These are phyloP conservation scores for Ctenodactylus gundi DNA, from an alignment of 2,113 vertebrate genomes.

Conservation along the genomic window DNA sequence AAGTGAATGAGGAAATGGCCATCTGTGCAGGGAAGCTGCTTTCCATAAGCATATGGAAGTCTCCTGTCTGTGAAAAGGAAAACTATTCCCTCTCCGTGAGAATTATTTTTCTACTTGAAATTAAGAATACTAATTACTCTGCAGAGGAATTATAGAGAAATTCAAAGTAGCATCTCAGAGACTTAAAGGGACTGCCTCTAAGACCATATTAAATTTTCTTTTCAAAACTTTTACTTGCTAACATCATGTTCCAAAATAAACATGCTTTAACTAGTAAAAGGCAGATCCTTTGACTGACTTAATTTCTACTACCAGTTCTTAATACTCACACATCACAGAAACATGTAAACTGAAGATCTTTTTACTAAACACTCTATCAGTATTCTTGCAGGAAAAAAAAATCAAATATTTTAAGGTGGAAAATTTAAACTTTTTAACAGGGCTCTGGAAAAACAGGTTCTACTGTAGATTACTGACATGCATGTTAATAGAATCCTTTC, in stretches of 20 bases:
- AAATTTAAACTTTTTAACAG: constrained; percentile 28
- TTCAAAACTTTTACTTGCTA: constrained; percentile 43
- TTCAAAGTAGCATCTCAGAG: constrained; percentile 32
- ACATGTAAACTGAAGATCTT: background rate
- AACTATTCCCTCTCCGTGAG: constrained; percentile 4
- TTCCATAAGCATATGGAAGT: background rate
- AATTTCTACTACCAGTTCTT: constrained; percentile 25
- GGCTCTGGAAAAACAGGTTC: background rate
- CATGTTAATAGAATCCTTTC: background rate
- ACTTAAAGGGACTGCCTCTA: constrained; percentile 33
- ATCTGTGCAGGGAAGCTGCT: background rate
- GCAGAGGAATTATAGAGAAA: constrained; percentile 37
- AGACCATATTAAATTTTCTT: constrained; percentile 49
- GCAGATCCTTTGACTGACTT: background rate
- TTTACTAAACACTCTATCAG: constrained; percentile 3
- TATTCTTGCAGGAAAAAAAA: background rate
- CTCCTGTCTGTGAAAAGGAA: constrained; percentile 21
- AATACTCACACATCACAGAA: constrained; percentile 18
- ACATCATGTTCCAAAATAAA: constrained; percentile 46
- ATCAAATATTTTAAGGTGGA: background rate
- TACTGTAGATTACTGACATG: background rate
- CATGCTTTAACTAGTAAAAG: constrained; percentile 41
- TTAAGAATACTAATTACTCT: constrained; percentile 57
- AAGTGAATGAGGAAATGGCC: background rate
- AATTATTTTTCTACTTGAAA: constrained; percentile 60